Evolutionary conservation across 2,797 vertebrate genomes (phyloP).

Genomic region (Amniataba percoides): DNA sequence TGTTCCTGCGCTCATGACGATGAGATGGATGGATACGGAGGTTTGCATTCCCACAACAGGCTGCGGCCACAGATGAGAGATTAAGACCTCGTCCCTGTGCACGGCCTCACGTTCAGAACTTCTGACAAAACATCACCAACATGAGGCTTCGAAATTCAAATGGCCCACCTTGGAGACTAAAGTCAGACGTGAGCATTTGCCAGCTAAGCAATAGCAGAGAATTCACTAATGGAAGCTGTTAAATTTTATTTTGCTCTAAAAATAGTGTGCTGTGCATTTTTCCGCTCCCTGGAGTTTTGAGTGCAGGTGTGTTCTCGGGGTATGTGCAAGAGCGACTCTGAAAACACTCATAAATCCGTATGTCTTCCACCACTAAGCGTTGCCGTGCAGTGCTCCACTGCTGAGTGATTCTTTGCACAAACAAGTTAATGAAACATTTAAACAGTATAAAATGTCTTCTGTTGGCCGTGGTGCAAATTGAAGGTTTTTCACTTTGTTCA

Average conservation of each 20-base stretch:
- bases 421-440: slow-evolving; percentile 52
- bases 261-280: slow-evolving; percentile 67
- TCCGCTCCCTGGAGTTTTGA: slow-evolving; percentile 58
- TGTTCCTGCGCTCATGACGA: slow-evolving; percentile 10
- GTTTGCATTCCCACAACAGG: slow-evolving; percentile 35
- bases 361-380: slow-evolving; percentile 19
- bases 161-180: slow-evolving; percentile 43
- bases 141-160: slow-evolving; percentile 55
- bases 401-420: slow-evolving; percentile 41
- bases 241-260: slow-evolving; percentile 73
- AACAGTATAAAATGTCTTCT: slow-evolving; percentile 38
- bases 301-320: slow-evolving; percentile 54
- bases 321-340: slow-evolving; percentile 41
- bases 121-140: slow-evolving; percentile 40
- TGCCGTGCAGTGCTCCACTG: background rate
- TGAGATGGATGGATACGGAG: slow-evolving; percentile 11
- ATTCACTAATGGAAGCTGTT: slow-evolving; percentile 74
- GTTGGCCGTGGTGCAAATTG: slow-evolving; percentile 20
- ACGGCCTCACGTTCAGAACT: slow-evolving; percentile 7
- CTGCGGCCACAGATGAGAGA: slow-evolving; percentile 33
- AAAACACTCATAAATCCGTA: slow-evolving; percentile 60
- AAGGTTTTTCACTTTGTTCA: slow-evolving; percentile 28
- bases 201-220: slow-evolving; percentile 57
- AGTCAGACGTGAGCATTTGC: slow-evolving; percentile 40
- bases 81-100: slow-evolving; percentile 16